Evolutionary conservation across 1,140 invertebrate genomes (phyloP), one percentile per base, ranked within the genome.

Genomic region (Magallana angulata): DNA sequence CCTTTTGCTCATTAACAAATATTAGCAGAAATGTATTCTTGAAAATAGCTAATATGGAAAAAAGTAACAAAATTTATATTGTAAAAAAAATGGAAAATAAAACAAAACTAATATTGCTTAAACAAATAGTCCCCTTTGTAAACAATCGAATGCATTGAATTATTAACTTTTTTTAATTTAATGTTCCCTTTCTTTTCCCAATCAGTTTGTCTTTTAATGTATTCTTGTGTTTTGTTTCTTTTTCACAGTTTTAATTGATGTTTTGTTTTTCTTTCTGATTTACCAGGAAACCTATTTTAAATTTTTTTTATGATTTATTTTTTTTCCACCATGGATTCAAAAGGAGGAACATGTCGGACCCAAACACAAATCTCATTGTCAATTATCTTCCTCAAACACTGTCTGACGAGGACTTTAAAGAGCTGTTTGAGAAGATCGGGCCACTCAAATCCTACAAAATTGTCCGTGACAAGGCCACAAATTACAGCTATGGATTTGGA

Each of bases 301-400:
- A 76, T 76, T 76, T 76, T 76, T 76, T 76, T 76, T 76, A 76
- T 76, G 7, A 76, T 76, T 76, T 76, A 76, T 76, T 76, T 76
- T 76, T 48, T 76, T 76, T 76, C 68, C 68, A 76, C 68, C 68
- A 76, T 76, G 68, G 24, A 18, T 9, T 30, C 12, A 11, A 30
- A 76, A 76, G 68, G 68, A 76, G 24, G 68, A 76, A 12, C 68
- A 76, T 76, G 68, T 76, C 68, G 12, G 68, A 76, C 24, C 24
- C 81, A 16, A 82, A 80, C 57, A 95, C 97, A 11, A 98, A 98
- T 95, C 96, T 99, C 85, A 99, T 99, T 86, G 97, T 99, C 91
- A 99, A 99, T 95, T 99, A 99, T 94, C 96, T 99, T 89, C 98
- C 98, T 12, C 98, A 99, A 94, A 97, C 96, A 90, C 97, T 98